phyloP scores from a whole-genome alignment of 2,888 invertebrate genomes.

The Lysandra bellargus region DNA sequence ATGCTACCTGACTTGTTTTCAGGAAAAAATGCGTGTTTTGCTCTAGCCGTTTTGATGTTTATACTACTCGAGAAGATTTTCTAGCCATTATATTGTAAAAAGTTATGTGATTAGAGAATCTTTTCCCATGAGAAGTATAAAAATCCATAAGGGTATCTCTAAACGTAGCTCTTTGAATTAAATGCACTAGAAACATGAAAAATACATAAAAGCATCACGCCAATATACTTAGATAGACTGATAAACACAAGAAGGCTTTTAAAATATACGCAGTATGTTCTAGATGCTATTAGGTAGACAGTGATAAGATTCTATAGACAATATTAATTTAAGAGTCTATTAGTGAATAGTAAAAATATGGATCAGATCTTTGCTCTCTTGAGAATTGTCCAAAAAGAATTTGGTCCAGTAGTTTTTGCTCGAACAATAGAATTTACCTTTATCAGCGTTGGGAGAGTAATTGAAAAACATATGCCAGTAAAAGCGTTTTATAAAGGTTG shows the following conservation, averaged over 20 bases:
- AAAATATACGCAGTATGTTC: not conserved
- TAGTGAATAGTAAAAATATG: not conserved
- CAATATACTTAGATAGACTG: not conserved
- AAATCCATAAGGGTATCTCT: not conserved
- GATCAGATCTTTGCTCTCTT: not conserved
- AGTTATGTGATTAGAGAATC: not conserved
- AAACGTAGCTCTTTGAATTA: not conserved
- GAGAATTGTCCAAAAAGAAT: not conserved
- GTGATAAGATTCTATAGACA: not conserved
- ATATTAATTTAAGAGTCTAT: not conserved
- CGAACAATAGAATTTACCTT: not conserved
- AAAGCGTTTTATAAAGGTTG: conserved; percentile 8
- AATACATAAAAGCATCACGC: not conserved
- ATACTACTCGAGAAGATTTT: too few relatives aligned
- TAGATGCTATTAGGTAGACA: not conserved
- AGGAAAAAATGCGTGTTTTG: not conserved
- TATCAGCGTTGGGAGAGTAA: not conserved
- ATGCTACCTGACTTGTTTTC: conserved; percentile 19
- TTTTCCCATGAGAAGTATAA: not conserved
- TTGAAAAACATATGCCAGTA: conserved; percentile 16
- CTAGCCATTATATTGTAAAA: too few relatives aligned
- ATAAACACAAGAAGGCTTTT: conserved; percentile 17
- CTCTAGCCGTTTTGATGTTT: not conserved
- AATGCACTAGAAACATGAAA: not conserved
- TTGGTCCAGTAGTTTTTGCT: not conserved